phyloP scores from a whole-genome alignment of 2,797 vertebrate genomes.

The Manis pentadactyla region DNA sequence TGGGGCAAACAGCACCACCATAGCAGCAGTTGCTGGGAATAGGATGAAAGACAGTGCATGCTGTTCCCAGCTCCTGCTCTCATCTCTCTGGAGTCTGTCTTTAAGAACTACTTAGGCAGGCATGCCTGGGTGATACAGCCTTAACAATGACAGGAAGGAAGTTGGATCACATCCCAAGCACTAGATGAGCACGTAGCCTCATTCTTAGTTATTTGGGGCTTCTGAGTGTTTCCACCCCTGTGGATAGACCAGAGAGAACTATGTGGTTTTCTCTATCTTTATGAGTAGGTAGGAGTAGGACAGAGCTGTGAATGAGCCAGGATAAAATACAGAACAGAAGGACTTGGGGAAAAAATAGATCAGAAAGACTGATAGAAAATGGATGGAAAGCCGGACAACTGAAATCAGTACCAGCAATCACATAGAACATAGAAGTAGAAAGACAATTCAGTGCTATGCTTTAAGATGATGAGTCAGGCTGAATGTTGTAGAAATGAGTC shows the following conservation, averaged over 20 bases:
- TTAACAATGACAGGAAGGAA: conserved; percentile 44
- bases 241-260: background rate
- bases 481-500: background rate
- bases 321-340: background rate
- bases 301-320: conserved; percentile 51
- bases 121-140: background rate
- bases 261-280: conserved; percentile 26
- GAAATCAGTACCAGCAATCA: background rate
- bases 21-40: background rate
- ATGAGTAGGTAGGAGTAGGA: conserved; percentile 18
- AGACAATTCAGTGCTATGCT: background rate
- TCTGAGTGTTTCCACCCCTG: background rate
- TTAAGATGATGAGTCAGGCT: background rate
- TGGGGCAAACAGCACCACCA: background rate
- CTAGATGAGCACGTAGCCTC: background rate
- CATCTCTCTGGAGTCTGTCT: background rate
- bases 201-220: background rate
- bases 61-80: background rate
- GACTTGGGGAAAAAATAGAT: too few relatives aligned
- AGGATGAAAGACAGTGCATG: background rate
- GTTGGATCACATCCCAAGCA: background rate
- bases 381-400: background rate
- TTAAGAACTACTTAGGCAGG: background rate
- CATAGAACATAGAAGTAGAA: background rate
- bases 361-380: background rate